Percentiles rank a stretch among this genome's conserved stretches.
Conservation (phyloP, 2,888 invertebrate species). For the Dilophus febrilis region DNA sequence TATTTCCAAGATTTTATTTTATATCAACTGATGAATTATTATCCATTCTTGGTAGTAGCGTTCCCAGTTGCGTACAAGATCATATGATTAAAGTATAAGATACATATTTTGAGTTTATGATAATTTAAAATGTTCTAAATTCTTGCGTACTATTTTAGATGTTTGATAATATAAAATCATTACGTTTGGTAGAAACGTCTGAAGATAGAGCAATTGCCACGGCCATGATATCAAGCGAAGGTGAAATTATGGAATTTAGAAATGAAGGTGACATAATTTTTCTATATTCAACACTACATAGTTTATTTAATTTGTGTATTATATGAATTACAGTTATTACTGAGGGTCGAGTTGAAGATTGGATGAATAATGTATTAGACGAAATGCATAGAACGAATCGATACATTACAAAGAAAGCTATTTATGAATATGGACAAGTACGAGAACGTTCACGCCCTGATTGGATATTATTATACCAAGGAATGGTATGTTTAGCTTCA, state of each 20-base stretch:
- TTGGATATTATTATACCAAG: constrained; percentile 82
- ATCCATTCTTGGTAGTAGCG: constrained; percentile 73
- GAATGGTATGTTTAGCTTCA: constrained; percentile 70
- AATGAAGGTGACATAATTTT: constrained; percentile 24
- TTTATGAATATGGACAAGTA: constrained; percentile 71
- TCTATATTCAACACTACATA: not conserved
- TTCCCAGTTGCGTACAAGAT: constrained; percentile 71
- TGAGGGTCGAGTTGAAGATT: constrained; percentile 74
- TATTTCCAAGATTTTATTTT: constrained; percentile 80
- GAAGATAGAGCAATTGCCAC: constrained; percentile 49
- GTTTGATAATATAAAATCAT: constrained; percentile 76
- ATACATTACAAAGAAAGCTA: constrained; percentile 70
- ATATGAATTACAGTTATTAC: constrained; percentile 36
- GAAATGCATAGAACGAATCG: constrained; percentile 78
- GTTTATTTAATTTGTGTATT: not conserved
- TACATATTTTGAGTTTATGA: too few species aligned
- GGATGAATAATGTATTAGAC: constrained; percentile 72
- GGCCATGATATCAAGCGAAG: constrained; percentile 77
- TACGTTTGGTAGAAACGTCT: constrained; percentile 49
- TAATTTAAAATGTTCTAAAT: too few species aligned
- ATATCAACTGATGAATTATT: constrained; percentile 85
- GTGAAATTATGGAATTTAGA: constrained; percentile 73
- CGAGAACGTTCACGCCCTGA: constrained; percentile 47
- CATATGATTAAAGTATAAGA: constrained; percentile 83
- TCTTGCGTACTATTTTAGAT: too few species aligned